phyloP scores from a whole-genome alignment of 2,888 invertebrate species.

The Andrena flavipes region DNA sequence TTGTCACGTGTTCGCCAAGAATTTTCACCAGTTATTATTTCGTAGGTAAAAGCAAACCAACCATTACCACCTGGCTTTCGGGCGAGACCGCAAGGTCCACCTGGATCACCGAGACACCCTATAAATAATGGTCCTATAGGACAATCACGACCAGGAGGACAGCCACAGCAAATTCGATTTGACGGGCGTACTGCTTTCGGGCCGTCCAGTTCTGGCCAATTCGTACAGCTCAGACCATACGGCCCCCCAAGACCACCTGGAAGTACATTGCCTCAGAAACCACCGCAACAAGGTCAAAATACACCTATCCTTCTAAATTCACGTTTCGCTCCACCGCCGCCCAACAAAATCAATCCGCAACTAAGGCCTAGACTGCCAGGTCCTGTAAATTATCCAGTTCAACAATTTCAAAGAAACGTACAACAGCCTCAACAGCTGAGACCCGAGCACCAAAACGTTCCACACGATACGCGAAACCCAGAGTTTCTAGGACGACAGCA shows the following conservation, averaged over 20 bases:
- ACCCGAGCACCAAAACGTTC: slow-evolving; percentile 26
- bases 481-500: slow-evolving; percentile 18
- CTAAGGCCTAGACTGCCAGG: slow-evolving; percentile 57
- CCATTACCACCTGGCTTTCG: slow-evolving; percentile 71
- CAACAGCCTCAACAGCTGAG: slow-evolving; percentile 56
- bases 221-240: slow-evolving; percentile 69
- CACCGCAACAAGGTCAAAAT: slow-evolving; percentile 55
- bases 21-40: slow-evolving; percentile 54
- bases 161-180: slow-evolving; percentile 86
- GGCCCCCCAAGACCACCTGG: slow-evolving; percentile 68
- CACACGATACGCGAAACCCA: slow-evolving; percentile 24
- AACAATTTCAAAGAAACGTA: slow-evolving; percentile 39
- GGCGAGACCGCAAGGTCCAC: slow-evolving; percentile 75
- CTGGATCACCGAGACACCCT: slow-evolving; percentile 74
- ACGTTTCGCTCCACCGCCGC: slow-evolving; percentile 48
- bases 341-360: slow-evolving; percentile 52
- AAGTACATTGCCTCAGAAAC: slow-evolving; percentile 53
- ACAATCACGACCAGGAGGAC: slow-evolving; percentile 87
- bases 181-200: slow-evolving; percentile 85
- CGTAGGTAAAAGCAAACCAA: slow-evolving; percentile 74
- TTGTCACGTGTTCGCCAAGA: neutral
- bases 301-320: slow-evolving; percentile 42
- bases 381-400: slow-evolving; percentile 48
- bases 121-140: slow-evolving; percentile 75
- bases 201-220: slow-evolving; percentile 82